Evolutionary conservation across 1,140 invertebrate species (phyloP), one percentile per base, ranked within the genome.

Genomic region (Hestina assimilis): DNA sequence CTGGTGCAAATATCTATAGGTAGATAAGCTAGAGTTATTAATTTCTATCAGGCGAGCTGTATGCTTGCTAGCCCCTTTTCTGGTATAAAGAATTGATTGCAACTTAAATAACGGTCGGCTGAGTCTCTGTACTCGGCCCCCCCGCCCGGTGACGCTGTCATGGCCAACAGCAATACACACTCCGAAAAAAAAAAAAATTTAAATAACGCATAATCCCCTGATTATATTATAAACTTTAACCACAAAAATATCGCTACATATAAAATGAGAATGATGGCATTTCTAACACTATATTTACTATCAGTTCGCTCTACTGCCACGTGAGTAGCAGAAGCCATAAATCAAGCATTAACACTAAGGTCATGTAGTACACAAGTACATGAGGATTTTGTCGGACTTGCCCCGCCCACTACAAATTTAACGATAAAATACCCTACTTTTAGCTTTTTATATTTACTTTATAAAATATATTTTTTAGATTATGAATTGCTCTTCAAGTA

Each of bases 311-410:
- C 43, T 29, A 38, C 26, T 29, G 45, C 43, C 51, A 53, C 58
- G 55, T 58, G 21, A 63, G n/a, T n/a, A n/a, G 15, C 26, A 45
- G 60, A 63, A 63, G 55, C 60, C 60, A 63, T 63, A 63, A 53
- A 58, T 53, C 54, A 35, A 45, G 45, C 50, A 59, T 63, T 59
- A 63, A 63, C 38, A 24, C 14, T 42, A 54, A 47, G 55, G 54
- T 52, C 53, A 52, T 46, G 59, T 33, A n/a, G n/a, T n/a, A n/a
- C 33, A 38, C 50, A 35, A 63, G 56, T 50, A 59, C 38, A 54
- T 48, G 31, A 42, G 38, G 29, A 43, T 52, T 63, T 56, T 35
- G 23, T 33, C 19, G 29, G 43, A 26, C 24, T 11, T 48, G 31
- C 42, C 28, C 45, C 48, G 28, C 42, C 35, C 43, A 42, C 17